Conservation (phyloP, 2,888 invertebrate genomes). For the Chalcosyrphus nemorum region DNA sequence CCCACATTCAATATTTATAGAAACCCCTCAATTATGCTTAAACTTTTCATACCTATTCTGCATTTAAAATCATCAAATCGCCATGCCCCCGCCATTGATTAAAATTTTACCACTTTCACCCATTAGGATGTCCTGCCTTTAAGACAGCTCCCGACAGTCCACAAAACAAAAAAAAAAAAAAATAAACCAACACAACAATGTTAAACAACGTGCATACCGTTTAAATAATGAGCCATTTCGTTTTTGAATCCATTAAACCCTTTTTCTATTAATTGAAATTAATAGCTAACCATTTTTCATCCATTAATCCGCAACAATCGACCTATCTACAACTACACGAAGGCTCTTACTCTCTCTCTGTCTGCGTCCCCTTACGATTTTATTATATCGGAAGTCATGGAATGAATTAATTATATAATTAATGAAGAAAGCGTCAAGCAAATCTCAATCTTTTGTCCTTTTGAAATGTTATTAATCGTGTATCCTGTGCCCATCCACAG, state of each 20-base stretch:
- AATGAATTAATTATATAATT: conserved; percentile 45
- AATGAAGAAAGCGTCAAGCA: conserved; percentile 47
- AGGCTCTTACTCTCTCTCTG: neutral
- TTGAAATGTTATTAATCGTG: conserved; percentile 55
- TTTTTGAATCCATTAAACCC: conserved; percentile 61
- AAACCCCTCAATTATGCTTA: neutral
- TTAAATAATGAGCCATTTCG: conserved; percentile 57
- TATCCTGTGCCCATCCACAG: neutral
- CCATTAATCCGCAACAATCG: conserved; percentile 59
- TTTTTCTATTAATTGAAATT: conserved; percentile 65
- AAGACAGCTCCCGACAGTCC: too few relatives aligned
- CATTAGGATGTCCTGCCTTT: neutral
- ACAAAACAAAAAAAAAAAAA: too few relatives aligned
- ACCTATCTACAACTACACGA: conserved; percentile 1
- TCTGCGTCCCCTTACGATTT: neutral
- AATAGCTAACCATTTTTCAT: conserved; percentile 52
- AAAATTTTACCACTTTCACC: neutral
- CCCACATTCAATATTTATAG: neutral
- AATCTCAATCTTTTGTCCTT: conserved; percentile 41
- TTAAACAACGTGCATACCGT: conserved; percentile 32
- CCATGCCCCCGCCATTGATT: conserved; percentile 21
- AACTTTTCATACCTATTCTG: neutral
- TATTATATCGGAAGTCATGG: conserved; percentile 36
- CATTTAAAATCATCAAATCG: neutral
- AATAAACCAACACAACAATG: conserved; percentile 33